Evolutionary conservation across 2,888 invertebrate species (phyloP), one percentile per base, ranked within the genome.

Genomic region (Amphiduros pacificus): DNA sequence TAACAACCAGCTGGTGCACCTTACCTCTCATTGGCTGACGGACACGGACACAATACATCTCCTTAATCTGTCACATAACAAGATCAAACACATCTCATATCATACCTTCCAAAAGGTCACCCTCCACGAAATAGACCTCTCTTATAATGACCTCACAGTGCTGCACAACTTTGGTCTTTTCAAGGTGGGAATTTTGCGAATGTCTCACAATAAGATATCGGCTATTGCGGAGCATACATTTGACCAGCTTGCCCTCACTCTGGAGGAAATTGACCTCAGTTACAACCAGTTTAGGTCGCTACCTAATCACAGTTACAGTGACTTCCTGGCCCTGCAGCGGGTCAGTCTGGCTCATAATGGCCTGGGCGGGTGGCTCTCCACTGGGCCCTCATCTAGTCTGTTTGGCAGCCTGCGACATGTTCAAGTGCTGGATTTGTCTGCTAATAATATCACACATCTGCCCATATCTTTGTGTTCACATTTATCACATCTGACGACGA

Each of bases 31-130:
- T 17, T 69, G 69, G 69, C 50, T 68, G 22, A 24, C 31, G 9
- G 61, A 58, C 20, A 48, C 52, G 20, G 63, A 61, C 14, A 57
- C 60, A n/a, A 55, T 69, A 5, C 55, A 58, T 26, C 50, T 41
- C 29, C 55, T 69, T 24, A 69, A 69, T 57, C 55, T 67, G n/a
- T 65, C 65, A 17, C 58, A 65, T 51, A 69, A 69, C 53, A 48
- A 48, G 31, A 58, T 69, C 29, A 29, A 55, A 26, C 29, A 31
- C 40, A 53, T 69, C 49, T 52, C 54, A 22, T 11, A 22, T 1
- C 56, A 59, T 3, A 60, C 65, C 6, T 67, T 69, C 50, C 17
- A 53, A 32, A 28, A 58, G 52, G 61, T 63, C 22, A 49, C 57
- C 24, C 28, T 63, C 17, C 55, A 64, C 49, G 48, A 55, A 26